Evolutionary conservation across 2,113 vertebrate genomes (phyloP).

Genomic region (Syrmaticus mikado): DNA sequence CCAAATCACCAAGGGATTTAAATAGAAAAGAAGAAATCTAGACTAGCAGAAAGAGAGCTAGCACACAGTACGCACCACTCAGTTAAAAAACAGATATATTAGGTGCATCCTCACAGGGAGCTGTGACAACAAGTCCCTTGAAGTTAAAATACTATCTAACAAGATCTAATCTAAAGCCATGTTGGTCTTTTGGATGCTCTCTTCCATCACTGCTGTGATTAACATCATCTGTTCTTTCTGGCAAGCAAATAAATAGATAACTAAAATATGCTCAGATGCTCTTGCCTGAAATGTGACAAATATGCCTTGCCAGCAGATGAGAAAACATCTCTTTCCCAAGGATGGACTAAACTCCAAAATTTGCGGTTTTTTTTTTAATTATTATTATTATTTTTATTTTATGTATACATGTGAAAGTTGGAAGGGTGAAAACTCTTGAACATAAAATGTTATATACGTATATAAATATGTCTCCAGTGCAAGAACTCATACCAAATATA

Average conservation of each 20-base stretch:
- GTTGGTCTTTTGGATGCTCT: conserved; percentile 34
- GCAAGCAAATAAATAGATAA: conserved; percentile 57
- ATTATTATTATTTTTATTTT: neutral
- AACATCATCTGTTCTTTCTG: conserved; percentile 57
- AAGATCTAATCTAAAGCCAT: conserved; percentile 44
- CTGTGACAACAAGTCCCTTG: conserved; percentile 29
- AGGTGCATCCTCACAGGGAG: neutral
- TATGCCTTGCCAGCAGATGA: neutral
- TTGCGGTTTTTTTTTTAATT: neutral
- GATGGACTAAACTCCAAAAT: neutral
- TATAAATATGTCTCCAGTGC: neutral
- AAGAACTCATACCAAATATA: neutral
- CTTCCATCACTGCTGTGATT: conserved; percentile 50
- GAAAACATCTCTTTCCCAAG: conserved; percentile 1
- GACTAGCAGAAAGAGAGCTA: neutral
- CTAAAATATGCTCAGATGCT: conserved; percentile 28
- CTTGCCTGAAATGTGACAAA: conserved; percentile 31
- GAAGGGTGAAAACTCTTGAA: neutral
- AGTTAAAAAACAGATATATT: neutral
- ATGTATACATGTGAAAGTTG: neutral
- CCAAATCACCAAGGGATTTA: neutral
- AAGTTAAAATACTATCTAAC: conserved; percentile 30
- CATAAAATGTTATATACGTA: neutral
- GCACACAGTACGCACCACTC: accelerated
- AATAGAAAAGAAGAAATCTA: neutral